These are phyloP conservation scores for Drosophila repleta DNA, from an alignment of 1,140 invertebrate species.

Conservation along the genomic window DNA sequence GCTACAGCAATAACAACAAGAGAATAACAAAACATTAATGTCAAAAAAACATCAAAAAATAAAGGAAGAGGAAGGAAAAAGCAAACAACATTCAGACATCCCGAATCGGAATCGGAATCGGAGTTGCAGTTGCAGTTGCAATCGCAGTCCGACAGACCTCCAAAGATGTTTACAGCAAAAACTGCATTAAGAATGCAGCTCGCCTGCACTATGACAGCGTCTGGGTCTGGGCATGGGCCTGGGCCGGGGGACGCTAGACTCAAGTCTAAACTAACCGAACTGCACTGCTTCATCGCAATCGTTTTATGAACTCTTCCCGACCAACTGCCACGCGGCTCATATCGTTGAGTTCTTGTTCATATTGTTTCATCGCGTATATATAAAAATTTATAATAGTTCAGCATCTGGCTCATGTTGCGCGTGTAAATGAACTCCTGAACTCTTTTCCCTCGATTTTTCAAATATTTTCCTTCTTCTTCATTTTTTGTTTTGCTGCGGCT, in stretches of 20 bases:
- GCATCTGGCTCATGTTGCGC: slow-evolving; percentile 28
- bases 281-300: slow-evolving; percentile 26
- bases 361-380: slow-evolving; percentile 13
- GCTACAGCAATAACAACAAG: slow-evolving; percentile 57
- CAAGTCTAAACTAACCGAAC: slow-evolving; percentile 17
- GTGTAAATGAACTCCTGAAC: slow-evolving; percentile 51
- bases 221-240: too few species aligned
- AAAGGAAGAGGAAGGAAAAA: background rate
- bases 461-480: background rate
- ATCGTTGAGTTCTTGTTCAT: slow-evolving; percentile 1
- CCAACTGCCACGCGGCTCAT: slow-evolving; percentile 3
- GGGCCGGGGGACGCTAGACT: slow-evolving; percentile 4
- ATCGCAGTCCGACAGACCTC: slow-evolving; percentile 48
- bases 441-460: slow-evolving; percentile 18
- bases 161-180: slow-evolving; percentile 67
- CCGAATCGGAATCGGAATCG: slow-evolving; percentile 15
- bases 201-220: slow-evolving; percentile 40
- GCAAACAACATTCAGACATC: slow-evolving; percentile 31
- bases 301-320: slow-evolving; percentile 53
- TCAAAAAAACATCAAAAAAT: slow-evolving; percentile 77
- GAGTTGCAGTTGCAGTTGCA: background rate
- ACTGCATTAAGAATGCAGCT: slow-evolving; percentile 74
- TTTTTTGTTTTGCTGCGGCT: background rate
- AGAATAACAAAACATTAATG: slow-evolving; percentile 78
- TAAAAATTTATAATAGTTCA: slow-evolving; percentile 38